A percentile compares a stretch with the other conserved stretches of the same genome.
Conservation (phyloP, 2,113 vertebrate species). For the Rhineura floridana region DNA sequence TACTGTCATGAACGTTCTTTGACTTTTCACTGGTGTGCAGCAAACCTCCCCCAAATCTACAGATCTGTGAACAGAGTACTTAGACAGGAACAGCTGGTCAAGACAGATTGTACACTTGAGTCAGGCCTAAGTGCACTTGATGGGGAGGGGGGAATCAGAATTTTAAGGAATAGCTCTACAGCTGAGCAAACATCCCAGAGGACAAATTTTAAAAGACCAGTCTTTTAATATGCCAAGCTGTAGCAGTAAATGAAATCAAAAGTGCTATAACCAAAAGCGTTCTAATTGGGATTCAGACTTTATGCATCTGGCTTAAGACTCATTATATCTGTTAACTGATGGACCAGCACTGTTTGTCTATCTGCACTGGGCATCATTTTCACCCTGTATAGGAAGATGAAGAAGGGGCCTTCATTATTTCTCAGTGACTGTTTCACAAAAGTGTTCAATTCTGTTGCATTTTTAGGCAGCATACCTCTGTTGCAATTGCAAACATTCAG, state of each 20-base stretch:
- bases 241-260: background rate
- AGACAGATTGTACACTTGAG: background rate
- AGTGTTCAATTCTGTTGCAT: background rate
- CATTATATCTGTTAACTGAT: background rate
- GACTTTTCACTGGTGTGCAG: background rate
- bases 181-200: too few relatives aligned
- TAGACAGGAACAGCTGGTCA: background rate
- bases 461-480: background rate
- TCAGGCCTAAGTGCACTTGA: background rate
- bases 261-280: background rate
- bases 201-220: background rate
- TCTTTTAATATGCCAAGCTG: background rate
- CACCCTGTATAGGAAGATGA: background rate
- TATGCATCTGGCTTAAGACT: background rate
- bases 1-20: too few relatives aligned
- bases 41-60: background rate
- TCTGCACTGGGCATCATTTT: background rate
- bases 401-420: background rate
- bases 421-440: background rate
- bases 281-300: background rate
- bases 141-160: background rate
- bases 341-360: background rate
- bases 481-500: background rate
- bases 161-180: background rate
- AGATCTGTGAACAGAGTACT: background rate